Percentiles rank a stretch among this genome's conserved stretches.
phyloP scores from a whole-genome alignment of 2,113 vertebrate species.

The Gambusia holbrooki region DNA sequence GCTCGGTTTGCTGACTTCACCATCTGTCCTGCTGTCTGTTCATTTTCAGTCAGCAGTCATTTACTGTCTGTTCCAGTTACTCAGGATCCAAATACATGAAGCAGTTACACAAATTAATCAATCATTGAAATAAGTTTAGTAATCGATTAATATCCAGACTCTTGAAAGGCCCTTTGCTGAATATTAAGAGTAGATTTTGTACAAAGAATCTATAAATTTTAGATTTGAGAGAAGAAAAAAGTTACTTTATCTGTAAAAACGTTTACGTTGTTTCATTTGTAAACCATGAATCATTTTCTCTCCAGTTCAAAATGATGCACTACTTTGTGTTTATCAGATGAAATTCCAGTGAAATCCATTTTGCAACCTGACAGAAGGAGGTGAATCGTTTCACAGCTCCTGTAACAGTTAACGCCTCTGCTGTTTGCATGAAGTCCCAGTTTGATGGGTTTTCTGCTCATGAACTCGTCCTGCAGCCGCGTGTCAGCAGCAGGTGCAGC shows the following conservation, averaged over 20 bases:
- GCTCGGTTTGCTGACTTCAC: not conserved
- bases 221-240: too few species aligned
- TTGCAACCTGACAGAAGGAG: too few species aligned
- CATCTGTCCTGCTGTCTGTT: constrained; percentile 17
- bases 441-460: not conserved
- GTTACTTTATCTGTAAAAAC: too few species aligned
- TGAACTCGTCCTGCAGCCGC: not conserved
- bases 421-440: not conserved
- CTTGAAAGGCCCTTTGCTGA: too few species aligned
- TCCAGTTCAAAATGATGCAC: not conserved
- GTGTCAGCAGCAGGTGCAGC: constrained; percentile 1
- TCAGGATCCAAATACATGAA: not conserved
- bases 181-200: too few species aligned
- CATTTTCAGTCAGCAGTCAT: not conserved
- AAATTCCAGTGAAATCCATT: not conserved
- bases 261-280: too few species aligned
- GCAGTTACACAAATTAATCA: too few species aligned
- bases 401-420: too few species aligned
- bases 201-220: too few species aligned
- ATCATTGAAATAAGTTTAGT: too few species aligned
- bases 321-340: not conserved
- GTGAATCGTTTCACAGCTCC: too few species aligned
- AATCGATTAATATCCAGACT: too few species aligned
- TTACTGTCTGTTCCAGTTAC: not conserved
- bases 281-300: not conserved